Conservation (phyloP, 2,888 invertebrate genomes). For the Troilus luridus region DNA sequence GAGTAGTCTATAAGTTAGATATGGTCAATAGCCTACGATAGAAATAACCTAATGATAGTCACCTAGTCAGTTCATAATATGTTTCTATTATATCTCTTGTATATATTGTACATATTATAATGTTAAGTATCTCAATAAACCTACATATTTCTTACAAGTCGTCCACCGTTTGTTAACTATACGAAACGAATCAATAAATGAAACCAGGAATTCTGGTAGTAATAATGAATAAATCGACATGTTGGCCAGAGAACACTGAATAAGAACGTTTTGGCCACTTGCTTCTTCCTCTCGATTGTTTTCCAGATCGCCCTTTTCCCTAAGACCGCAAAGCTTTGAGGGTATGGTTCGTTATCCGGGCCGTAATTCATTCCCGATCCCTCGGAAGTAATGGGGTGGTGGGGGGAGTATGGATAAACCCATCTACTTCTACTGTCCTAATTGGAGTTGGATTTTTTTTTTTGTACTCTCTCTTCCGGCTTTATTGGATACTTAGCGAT, state of each 20-base stretch:
- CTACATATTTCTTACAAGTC: too few relatives aligned
- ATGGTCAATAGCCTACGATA: too few relatives aligned
- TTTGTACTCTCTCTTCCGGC: background rate
- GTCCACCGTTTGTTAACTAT: too few relatives aligned
- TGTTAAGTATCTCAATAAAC: too few relatives aligned
- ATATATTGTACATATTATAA: too few relatives aligned
- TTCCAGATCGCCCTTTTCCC: background rate
- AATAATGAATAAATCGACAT: background rate
- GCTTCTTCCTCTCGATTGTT: background rate
- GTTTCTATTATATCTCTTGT: too few relatives aligned
- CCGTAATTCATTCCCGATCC: conserved; percentile 28
- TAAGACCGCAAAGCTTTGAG: conserved; percentile 3
- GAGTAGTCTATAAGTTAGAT: too few relatives aligned
- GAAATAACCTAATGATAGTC: too few relatives aligned
- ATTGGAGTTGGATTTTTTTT: conserved; percentile 17
- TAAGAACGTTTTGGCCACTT: background rate
- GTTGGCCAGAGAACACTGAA: background rate
- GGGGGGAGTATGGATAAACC: conserved; percentile 1
- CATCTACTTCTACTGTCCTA: background rate
- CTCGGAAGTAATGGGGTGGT: background rate
- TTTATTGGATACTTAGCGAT: conserved; percentile 5
- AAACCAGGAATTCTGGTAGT: too few relatives aligned
- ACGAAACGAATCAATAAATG: background rate
- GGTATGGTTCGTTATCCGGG: conserved; percentile 8
- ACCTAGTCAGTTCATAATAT: too few relatives aligned